phyloP scores from a whole-genome alignment of 2,797 vertebrate species.

The Eleutherodactylus coqui region DNA sequence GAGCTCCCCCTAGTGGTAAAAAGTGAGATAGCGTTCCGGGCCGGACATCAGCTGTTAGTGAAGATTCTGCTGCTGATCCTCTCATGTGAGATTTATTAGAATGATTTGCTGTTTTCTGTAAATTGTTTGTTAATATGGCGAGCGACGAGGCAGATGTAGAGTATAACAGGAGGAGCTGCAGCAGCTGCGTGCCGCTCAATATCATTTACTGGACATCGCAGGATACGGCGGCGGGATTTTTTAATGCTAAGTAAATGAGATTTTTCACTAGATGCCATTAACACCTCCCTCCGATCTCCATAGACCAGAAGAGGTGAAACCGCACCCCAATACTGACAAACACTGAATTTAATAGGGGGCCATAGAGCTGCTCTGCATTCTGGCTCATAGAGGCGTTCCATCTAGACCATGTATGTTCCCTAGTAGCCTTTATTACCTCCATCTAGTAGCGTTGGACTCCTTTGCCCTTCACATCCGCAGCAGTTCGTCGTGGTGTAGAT shows the following conservation, averaged over 20 bases:
- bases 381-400: too few relatives aligned
- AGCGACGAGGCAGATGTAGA: slow-evolving; percentile 37
- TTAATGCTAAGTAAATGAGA: slow-evolving; percentile 29
- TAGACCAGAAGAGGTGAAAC: background rate
- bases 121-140: slow-evolving; percentile 26
- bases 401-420: too few relatives aligned
- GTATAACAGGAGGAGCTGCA: slow-evolving; percentile 32
- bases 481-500: too few relatives aligned
- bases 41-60: background rate
- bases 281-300: background rate
- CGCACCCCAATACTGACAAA: background rate
- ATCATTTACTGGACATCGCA: slow-evolving; percentile 43
- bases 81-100: slow-evolving; percentile 5
- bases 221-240: background rate
- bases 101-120: slow-evolving; percentile 50
- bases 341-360: too few relatives aligned
- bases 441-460: too few relatives aligned
- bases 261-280: slow-evolving; percentile 20
- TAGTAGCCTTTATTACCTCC: too few relatives aligned
- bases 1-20: too few relatives aligned
- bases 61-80: background rate
- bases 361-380: too few relatives aligned
- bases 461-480: too few relatives aligned
- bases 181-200: slow-evolving; percentile 35
- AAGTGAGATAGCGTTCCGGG: too few relatives aligned